Evolutionary conservation across 2,113 vertebrate species (phyloP).

Genomic region (Jaculus jaculus): DNA sequence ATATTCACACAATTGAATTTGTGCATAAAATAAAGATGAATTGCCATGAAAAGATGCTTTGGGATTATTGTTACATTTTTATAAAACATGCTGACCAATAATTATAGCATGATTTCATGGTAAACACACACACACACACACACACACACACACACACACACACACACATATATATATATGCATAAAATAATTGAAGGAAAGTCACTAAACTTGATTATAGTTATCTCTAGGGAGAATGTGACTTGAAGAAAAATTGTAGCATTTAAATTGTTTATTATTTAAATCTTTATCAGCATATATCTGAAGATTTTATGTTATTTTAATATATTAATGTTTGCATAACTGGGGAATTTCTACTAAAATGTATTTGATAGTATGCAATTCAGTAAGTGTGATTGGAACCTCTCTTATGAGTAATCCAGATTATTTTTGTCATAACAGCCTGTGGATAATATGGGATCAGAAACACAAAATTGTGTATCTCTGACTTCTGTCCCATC

Average conservation of each 20-base stretch:
- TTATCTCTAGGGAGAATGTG: neutral
- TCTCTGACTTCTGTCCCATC: conserved; percentile 55
- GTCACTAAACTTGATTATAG: neutral
- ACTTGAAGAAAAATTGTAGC: neutral
- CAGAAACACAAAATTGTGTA: conserved; percentile 53
- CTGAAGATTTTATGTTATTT: conserved; percentile 16
- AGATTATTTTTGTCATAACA: conserved; percentile 39
- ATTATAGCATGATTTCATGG: neutral
- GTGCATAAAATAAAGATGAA: neutral
- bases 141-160: too few species aligned
- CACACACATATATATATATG: neutral
- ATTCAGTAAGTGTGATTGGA: conserved; percentile 34
- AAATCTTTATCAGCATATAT: conserved; percentile 39
- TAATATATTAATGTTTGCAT: conserved; percentile 23
- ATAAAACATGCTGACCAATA: conserved; percentile 30
- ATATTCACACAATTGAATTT: neutral
- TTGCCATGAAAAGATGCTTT: neutral
- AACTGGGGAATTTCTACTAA: neutral
- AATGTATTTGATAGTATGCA: conserved; percentile 17
- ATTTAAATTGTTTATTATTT: conserved; percentile 42
- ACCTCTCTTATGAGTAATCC: conserved; percentile 41
- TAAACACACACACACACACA: too few species aligned
- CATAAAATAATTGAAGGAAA: conserved; percentile 37
- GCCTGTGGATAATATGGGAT: conserved; percentile 25
- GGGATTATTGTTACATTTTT: neutral